Conservation (phyloP, 2,113 vertebrate species). For the Sardina pilchardus region DNA sequence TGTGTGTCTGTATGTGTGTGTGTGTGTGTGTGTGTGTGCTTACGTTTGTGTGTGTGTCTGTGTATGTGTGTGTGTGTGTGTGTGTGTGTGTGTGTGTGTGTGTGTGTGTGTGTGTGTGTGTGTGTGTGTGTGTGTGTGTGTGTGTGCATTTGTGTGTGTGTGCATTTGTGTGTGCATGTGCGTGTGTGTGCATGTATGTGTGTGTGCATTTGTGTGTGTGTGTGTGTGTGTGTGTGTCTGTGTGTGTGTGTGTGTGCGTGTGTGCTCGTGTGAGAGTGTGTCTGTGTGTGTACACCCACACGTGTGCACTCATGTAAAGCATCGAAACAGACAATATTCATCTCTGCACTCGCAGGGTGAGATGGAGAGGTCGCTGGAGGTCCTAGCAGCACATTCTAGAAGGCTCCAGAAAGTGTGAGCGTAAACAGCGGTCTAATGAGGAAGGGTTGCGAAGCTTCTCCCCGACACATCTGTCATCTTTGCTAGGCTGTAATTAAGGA, state of each 20-base stretch:
- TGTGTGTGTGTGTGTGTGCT: too few species aligned
- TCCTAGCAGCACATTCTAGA: neutral
- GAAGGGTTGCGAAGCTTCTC: neutral
- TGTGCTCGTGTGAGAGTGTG: neutral
- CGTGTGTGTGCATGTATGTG: too few species aligned
- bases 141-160: neutral
- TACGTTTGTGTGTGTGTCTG: neutral
- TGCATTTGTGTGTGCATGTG: too few species aligned
- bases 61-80: neutral
- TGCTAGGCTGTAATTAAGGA: constrained; percentile 11
- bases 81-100: neutral
- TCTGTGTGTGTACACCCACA: neutral
- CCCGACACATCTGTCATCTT: constrained; percentile 11
- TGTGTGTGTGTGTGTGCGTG: neutral
- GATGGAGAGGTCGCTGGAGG: constrained; percentile 15
- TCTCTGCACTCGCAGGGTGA: neutral
- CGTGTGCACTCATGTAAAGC: constrained; percentile 1
- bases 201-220: too few species aligned
- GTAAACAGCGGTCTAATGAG: constrained; percentile 6
- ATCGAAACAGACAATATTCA: constrained; percentile 16
- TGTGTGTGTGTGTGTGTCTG: constrained; percentile 5
- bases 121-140: neutral
- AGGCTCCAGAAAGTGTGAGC: neutral
- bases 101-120: constrained; percentile 11
- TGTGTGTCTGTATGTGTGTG: neutral